Conservation (phyloP, 2,888 invertebrate genomes). For the Nesidiocoris tenuis region DNA sequence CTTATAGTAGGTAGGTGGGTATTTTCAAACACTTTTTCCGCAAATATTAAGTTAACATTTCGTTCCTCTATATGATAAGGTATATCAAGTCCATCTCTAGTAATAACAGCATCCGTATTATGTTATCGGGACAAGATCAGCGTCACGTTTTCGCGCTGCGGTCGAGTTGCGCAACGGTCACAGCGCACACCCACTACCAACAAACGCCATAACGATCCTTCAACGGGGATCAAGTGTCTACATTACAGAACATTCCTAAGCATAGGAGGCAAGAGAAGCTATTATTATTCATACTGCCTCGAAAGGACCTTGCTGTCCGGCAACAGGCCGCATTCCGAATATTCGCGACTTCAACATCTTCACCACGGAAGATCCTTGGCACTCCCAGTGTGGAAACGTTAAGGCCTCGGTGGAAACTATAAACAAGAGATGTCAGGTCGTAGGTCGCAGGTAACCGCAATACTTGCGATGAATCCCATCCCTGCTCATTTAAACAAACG, state of each 20-base stretch:
- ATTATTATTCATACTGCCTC: neutral
- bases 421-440: too few species aligned
- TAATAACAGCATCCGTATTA: neutral
- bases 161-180: neutral
- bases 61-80: too few species aligned
- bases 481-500: too few species aligned
- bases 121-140: neutral
- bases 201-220: neutral
- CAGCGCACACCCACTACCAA: neutral
- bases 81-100: too few species aligned
- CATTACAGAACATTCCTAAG: neutral
- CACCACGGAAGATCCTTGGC: neutral
- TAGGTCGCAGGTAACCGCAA: too few species aligned
- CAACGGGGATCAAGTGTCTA: neutral
- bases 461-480: too few species aligned
- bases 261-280: neutral
- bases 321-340: neutral
- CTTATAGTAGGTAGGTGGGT: too few species aligned
- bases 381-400: too few species aligned
- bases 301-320: neutral
- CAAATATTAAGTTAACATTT: too few species aligned
- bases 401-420: too few species aligned
- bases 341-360: neutral
- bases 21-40: too few species aligned
- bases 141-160: neutral